These are phyloP conservation scores for Epistrophe eligans DNA, from an alignment of 2,888 invertebrate species.

Conservation along the genomic window DNA sequence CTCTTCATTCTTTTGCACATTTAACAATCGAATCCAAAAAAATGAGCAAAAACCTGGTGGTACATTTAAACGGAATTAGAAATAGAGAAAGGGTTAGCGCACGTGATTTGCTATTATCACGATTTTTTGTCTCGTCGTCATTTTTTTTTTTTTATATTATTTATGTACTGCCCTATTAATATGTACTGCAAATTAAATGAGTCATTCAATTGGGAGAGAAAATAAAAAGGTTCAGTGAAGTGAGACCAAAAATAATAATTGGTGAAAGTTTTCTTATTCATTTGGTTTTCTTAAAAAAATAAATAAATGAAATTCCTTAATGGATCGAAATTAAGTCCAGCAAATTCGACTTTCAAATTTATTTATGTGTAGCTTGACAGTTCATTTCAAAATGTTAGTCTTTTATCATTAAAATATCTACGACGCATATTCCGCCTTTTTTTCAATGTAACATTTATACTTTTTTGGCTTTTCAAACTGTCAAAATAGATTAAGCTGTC, in stretches of 20 bases:
- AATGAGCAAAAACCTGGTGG: conserved; percentile 14
- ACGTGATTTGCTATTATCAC: conserved; percentile 71
- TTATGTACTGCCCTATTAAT: conserved; percentile 18
- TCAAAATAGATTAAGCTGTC: background rate
- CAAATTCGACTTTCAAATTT: background rate
- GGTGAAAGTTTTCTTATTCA: conserved; percentile 65
- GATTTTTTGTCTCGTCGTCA: conserved; percentile 27
- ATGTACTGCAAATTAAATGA: conserved; percentile 43
- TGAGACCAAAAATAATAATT: conserved; percentile 50
- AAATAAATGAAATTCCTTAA: background rate
- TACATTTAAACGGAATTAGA: conserved; percentile 11
- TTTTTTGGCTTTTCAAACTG: background rate
- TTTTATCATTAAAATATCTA: too few relatives aligned
- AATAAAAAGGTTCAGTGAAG: conserved; percentile 10
- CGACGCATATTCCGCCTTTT: too few relatives aligned
- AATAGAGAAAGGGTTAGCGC: conserved; percentile 39
- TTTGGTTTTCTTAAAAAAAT: background rate
- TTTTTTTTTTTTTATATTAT: conserved; percentile 3
- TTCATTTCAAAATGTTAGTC: too few relatives aligned
- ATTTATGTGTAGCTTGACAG: background rate
- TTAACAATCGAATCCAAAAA: conserved; percentile 41
- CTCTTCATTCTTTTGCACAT: conserved; percentile 40
- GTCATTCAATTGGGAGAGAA: conserved; percentile 36
- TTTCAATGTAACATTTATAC: too few relatives aligned
- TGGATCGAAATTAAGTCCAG: background rate